Evolutionary conservation across 2,888 invertebrate genomes (phyloP), one percentile per base, ranked within the genome.

Genomic region (Lathronympha strigana): DNA sequence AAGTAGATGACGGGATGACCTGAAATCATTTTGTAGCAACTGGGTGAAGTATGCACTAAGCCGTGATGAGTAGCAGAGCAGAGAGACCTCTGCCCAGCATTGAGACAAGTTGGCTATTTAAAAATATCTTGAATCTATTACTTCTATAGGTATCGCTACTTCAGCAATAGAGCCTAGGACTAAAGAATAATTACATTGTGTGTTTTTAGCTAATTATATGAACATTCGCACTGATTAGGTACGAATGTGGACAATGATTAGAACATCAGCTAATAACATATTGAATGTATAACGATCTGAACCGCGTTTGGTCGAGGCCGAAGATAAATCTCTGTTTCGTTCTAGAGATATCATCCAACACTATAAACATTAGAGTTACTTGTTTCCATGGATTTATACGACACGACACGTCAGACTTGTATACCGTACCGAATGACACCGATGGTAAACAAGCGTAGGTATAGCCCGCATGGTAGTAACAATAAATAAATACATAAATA

Each of bases 241-340:
- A 50, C 13, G 4, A 31, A 36, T 57, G 9, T 15, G 43, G 21
- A 11, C 21, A 43, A 21, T 25, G 21, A 60, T 28, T 60, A 64
- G 21, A 38, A 47, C 54, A 54, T 62, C 45, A n/a, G 11, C 31
- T 54, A 58, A 36, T 45, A 9, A 28, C 50, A 49, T 55, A 63
- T 66, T 61, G 55, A 43, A 31, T 67, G 47, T 33, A 38, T 38
- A 55, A 23, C 25, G 45, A 47, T 62, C 45, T 19, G 40, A 23
- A 51, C 36, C 21, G 21, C 25, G 49, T 57, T 49, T 61, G 67
- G 64, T 43, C 71, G 69, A 71, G 71, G 75, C 38, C 69, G 67
- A 58, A 38, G 63, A 74, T 76, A 76, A 74, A 75, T 76, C 75
- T 71, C 67, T 63, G 70, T 68, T 71, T 69, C 69, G 73, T 68